phyloP scores from a whole-genome alignment of 2,888 invertebrate genomes.

The Dinocampus coccinellae region DNA sequence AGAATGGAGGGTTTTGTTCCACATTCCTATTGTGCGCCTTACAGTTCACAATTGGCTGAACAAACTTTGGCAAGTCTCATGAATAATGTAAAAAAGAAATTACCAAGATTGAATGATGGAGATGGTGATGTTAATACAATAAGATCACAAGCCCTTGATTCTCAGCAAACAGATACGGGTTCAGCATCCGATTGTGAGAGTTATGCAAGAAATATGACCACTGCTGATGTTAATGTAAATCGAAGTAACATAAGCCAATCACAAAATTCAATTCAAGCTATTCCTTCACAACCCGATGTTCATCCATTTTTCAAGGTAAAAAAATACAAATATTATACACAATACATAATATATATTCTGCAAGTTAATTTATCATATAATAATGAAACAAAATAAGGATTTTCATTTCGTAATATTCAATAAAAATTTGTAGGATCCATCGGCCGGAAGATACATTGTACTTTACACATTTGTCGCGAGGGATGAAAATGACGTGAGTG shows the following conservation, averaged over 20 bases:
- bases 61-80: conserved; percentile 72
- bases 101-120: conserved; percentile 75
- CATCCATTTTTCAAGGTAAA: conserved; percentile 74
- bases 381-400: no score
- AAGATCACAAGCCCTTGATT: conserved; percentile 60
- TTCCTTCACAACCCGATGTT: conserved; percentile 71
- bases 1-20: conserved; percentile 95
- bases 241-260: conserved; percentile 69
- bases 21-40: conserved; percentile 92
- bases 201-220: conserved; percentile 73
- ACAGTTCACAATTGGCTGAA: conserved; percentile 82
- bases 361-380: no score
- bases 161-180: conserved; percentile 67
- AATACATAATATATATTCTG: background rate
- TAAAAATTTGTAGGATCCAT: conserved; percentile 76
- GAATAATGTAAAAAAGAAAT: conserved; percentile 83
- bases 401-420: background rate
- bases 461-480: conserved; percentile 93
- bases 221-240: conserved; percentile 65
- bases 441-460: conserved; percentile 88
- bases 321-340: background rate
- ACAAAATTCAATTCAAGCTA: conserved; percentile 71
- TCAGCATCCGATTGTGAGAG: conserved; percentile 76
- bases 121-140: conserved; percentile 52
- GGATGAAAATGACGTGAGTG: conserved; percentile 94